Base-by-base conservation (phyloP, 2,113 vertebrate genomes). In the Romanogobio albipinnatus region DNA sequence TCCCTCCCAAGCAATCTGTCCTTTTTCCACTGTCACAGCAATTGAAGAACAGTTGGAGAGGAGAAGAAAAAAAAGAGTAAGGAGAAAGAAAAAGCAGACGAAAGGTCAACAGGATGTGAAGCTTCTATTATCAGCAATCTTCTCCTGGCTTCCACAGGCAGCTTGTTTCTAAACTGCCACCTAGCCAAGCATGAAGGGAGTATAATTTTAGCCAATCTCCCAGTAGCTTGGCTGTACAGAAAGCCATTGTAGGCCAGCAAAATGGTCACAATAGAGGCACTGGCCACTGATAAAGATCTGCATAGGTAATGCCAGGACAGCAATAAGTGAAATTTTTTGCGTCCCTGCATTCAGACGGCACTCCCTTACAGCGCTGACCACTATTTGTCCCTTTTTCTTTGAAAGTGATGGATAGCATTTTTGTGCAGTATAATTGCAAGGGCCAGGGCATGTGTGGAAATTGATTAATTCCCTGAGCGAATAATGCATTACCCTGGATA, bases 101-200 rank as follows among this genome's bases (percentile, higher is more conserved):
- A 94, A 94, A 95, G 94, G 93, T 95, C 93, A 95, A 93, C 89
- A 92, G 91, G 93, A 93, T 94, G 92, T 92, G 91, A 94, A 92
- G 93, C 91, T 91, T 84, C 90, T 88, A 92, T 93, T 94, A 94
- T 94, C 93, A 90, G 92, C 88, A 89, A 94, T 94, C 92, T 92
- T 92, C 87, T 90, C 68, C 87, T 89, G 88, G 91, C 91, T 91
- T 92, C 93, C 91, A 91, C 92, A 92, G 93, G 92, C 92, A 93
- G 93, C 93, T 94, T 94, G 93, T 95, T 93, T 95, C 94, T 93
- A 91, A 94, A 93, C 92, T 94, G 93, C 94, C 92, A 93, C 92
- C 92, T 93, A 94, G 93, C 93, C 93, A 91, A 92, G 93, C 93
- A 92, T 94, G 92, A 94, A 93, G 93, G 91, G 92, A 93, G 94